Evolutionary conservation across 1,140 invertebrate genomes (phyloP).

Genomic region (Sarcophaga bullata): DNA sequence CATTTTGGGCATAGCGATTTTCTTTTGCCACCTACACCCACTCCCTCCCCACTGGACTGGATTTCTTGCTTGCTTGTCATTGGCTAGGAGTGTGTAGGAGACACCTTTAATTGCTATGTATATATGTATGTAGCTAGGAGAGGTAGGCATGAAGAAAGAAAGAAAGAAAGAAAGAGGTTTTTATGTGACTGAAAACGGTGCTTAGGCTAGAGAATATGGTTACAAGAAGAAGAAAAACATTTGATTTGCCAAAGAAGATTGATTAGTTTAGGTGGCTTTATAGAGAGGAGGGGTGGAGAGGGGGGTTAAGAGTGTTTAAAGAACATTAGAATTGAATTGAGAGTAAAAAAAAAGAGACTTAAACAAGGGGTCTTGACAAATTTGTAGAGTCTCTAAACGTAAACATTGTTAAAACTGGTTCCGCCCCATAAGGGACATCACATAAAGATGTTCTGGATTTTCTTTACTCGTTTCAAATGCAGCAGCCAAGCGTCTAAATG

Average conservation of each 20-base stretch:
- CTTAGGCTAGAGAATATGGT: too few relatives aligned
- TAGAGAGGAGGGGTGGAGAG: neutral
- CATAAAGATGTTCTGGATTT: neutral
- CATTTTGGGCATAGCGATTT: slow-evolving; percentile 25
- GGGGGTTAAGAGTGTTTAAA: too few relatives aligned
- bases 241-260: neutral
- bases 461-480: too few relatives aligned
- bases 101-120: neutral
- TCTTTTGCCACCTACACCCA: neutral
- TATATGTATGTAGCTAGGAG: neutral
- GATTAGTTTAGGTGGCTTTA: neutral
- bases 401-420: slow-evolving; percentile 6
- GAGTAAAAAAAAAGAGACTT: neutral
- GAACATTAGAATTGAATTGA: neutral
- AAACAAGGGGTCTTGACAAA: slow-evolving; percentile 16
- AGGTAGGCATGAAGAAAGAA: neutral
- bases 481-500: too few relatives aligned
- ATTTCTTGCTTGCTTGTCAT: neutral
- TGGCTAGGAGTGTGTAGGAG: neutral
- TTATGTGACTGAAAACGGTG: too few relatives aligned
- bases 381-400: neutral
- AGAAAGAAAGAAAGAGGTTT: too few relatives aligned
- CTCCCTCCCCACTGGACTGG: neutral
- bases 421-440: slow-evolving; percentile 1
- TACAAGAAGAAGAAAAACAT: neutral